Evolutionary conservation across 2,888 invertebrate species (phyloP), one percentile per base, ranked within the genome.

Genomic region (Hydrotaea cyrtoneurina): DNA sequence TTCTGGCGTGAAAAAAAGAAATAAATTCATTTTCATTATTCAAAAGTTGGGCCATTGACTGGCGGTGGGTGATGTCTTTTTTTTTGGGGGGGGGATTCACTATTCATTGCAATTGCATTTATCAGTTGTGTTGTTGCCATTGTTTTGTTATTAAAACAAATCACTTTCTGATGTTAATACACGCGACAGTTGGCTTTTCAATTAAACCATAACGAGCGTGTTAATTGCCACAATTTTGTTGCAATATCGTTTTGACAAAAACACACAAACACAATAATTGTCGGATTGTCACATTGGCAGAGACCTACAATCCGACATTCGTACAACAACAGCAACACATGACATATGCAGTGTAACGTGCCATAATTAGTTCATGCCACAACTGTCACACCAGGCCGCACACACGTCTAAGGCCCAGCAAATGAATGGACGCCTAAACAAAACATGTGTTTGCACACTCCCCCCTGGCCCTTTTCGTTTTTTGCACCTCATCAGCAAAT

Each of bases 181-280:
- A 86, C 80, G 79, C 82, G 86, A 86, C 87, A 87, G 87, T 87
- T 87, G 87, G 84, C 79, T 75, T 83, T 84, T 85, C 86, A 86
- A 86, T 87, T 85, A 87, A 78, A 74, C 78, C 80, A 76, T 80
- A 85, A 86, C 83, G 82, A 85, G 80, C 83, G 82, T 85, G 86
- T 83, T 87, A 87, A 87, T 87, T 86, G 85, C 72, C 55, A 57
- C 76, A 82, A 86, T 86, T n/a, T 86, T 84, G 85, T 79, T 78
- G 78, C 78, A 81, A 78, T 84, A 62, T 72, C 31, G 50, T 19
- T 53, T n/a, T 57, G 21, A 46, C 53, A 64, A 78, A 31, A 62
- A 50, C 23, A 62, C 31, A 36, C 62, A 36, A 5, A 59, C 59
- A 26, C 74, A 74, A 53, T 78, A 36, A 62, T 62, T 62, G 31